Percentiles rank a stretch among this genome's conserved stretches.
Conservation (phyloP, 1,140 invertebrate species). For the Microplitis mediator region DNA sequence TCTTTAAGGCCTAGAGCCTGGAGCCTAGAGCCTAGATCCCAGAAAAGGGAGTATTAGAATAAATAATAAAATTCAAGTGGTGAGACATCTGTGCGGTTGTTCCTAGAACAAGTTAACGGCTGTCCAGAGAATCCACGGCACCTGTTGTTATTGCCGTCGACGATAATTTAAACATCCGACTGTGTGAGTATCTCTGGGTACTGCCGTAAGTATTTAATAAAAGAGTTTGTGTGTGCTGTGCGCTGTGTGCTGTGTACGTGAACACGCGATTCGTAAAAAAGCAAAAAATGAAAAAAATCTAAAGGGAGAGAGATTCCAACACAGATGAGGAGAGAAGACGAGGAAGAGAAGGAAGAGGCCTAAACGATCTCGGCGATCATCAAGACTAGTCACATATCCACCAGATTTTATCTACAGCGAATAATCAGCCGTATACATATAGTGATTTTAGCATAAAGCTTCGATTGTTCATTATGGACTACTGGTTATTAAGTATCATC, state of each 20-base stretch:
- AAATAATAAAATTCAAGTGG: neutral
- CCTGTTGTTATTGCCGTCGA: slow-evolving; percentile 5
- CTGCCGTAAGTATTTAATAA: no score
- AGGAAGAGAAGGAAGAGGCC: neutral
- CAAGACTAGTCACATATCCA: neutral
- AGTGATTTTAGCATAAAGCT: neutral
- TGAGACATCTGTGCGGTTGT: slow-evolving; percentile 1
- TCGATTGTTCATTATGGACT: neutral
- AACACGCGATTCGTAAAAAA: slow-evolving; percentile 1
- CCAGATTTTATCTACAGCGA: neutral
- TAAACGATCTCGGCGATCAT: neutral
- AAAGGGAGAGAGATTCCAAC: no score
- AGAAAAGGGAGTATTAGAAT: no score
- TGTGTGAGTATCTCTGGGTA: neutral
- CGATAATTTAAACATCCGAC: neutral
- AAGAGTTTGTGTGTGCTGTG: neutral
- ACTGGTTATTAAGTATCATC: neutral
- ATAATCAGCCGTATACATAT: neutral
- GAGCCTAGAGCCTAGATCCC: no score
- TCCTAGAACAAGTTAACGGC: slow-evolving; percentile 5
- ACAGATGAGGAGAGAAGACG: neutral
- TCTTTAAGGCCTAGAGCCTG: neutral
- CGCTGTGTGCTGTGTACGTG: neutral
- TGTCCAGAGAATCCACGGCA: neutral
- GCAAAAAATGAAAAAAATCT: no score